Percentiles rank a stretch among this genome's conserved stretches.
Conservation (phyloP, 64 coral and sea anemone genomes). For the Stylophora pistillata region DNA sequence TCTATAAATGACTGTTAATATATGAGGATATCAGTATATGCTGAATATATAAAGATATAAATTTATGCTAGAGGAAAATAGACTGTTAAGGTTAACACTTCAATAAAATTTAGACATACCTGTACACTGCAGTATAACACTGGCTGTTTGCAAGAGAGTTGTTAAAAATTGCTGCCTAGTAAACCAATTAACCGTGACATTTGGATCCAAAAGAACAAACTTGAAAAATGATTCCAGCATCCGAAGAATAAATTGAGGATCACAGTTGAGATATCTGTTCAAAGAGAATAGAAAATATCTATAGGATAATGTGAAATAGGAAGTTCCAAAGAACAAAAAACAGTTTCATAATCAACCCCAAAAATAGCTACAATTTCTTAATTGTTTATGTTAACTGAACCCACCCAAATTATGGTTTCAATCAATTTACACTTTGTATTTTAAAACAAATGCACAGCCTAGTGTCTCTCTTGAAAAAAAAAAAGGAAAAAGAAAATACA, state of each 20-base stretch:
- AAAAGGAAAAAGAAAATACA: no score
- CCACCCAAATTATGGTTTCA: no score
- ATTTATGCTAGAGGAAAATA: neutral
- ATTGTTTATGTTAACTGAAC: no score
- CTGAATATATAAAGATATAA: no score
- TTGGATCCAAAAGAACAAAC: conserved; percentile 64
- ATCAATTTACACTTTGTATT: no score
- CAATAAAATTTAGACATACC: conserved; percentile 10
- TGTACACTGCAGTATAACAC: neutral
- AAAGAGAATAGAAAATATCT: neutral
- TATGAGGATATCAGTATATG: no score
- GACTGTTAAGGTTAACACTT: neutral
- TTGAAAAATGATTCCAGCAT: conserved; percentile 63
- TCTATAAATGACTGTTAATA: no score
- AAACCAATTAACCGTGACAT: conserved; percentile 12
- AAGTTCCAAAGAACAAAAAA: no score
- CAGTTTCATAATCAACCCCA: no score
- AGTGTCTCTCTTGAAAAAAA: no score
- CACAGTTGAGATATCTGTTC: neutral
- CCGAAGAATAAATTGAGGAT: neutral
- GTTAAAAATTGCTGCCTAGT: conserved; percentile 29
- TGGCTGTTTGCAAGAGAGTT: conserved; percentile 45
- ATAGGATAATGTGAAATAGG: neutral
- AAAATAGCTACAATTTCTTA: no score
- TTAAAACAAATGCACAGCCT: no score